These are phyloP conservation scores for Nowickia ferox DNA, from an alignment of 2,888 invertebrate species.

Conservation along the genomic window DNA sequence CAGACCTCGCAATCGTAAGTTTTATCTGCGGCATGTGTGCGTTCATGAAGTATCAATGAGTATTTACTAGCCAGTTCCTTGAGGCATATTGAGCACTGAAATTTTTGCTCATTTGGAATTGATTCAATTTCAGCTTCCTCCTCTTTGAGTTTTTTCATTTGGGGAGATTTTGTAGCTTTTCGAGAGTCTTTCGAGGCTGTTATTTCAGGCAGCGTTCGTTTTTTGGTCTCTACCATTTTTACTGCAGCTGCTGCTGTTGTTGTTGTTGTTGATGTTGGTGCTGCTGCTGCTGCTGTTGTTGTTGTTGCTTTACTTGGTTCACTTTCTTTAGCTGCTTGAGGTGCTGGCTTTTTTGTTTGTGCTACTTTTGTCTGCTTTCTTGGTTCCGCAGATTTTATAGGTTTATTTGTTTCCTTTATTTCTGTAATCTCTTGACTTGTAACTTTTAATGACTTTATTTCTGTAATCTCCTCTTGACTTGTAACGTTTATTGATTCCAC, in stretches of 20 bases:
- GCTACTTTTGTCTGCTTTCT: conserved; percentile 6
- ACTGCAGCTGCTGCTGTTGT: too few relatives aligned
- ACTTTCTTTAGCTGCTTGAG: neutral
- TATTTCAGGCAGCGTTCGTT: neutral
- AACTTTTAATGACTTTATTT: neutral
- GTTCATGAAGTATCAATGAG: conserved; percentile 79
- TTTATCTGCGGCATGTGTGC: conserved; percentile 80
- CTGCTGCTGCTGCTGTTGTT: too few relatives aligned
- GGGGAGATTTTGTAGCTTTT: neutral
- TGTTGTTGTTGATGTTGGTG: too few relatives aligned
- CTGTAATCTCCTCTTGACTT: neutral
- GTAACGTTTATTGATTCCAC: neutral
- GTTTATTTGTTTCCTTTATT: neutral
- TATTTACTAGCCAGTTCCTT: conserved; percentile 80
- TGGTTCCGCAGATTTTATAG: neutral
- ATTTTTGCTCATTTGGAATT: neutral
- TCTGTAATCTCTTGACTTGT: neutral
- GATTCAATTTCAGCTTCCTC: conserved; percentile 5
- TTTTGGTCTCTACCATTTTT: conserved; percentile 5
- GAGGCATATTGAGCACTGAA: conserved; percentile 76
- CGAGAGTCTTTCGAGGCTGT: neutral
- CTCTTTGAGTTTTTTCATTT: neutral
- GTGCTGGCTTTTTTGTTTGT: neutral
- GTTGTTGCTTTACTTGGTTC: too few relatives aligned
- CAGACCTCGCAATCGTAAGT: conserved; percentile 80